These are phyloP conservation scores for Ptilorrhoa leucosticta DNA, from an alignment of 2,113 vertebrate species.

Conservation along the genomic window DNA sequence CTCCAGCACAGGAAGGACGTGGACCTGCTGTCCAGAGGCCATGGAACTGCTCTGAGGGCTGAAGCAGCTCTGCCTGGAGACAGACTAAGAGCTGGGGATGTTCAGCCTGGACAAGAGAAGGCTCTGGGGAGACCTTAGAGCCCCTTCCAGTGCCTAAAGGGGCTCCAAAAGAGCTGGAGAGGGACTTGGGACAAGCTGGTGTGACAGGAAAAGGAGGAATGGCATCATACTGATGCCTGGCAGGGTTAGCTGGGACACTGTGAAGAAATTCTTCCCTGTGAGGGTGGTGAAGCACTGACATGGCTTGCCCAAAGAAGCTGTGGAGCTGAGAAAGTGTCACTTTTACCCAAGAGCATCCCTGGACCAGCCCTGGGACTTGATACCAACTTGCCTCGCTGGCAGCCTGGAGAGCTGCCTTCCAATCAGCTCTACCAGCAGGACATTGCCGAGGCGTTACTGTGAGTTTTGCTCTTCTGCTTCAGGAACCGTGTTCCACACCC, in stretches of 20 bases:
- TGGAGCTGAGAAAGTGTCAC: background rate
- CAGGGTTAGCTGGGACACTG: background rate
- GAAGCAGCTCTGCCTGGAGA: background rate
- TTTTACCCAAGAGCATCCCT: background rate
- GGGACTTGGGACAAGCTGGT: background rate
- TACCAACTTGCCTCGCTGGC: background rate
- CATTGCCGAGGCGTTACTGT: background rate
- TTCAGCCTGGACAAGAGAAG: background rate
- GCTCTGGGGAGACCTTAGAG: background rate
- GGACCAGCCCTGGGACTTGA: background rate
- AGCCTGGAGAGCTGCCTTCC: background rate
- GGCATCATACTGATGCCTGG: background rate
- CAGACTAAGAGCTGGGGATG: background rate
- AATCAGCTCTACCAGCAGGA: background rate
- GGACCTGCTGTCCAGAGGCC: background rate
- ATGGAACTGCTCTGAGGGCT: background rate
- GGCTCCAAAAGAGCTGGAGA: background rate
- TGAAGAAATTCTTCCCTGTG: background rate
- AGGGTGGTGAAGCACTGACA: background rate
- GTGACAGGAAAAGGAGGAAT: background rate
- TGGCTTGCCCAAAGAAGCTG: background rate
- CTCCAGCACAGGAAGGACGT: background rate
- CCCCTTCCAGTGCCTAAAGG: background rate
- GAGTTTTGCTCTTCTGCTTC: background rate
- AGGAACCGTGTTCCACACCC: background rate